A percentile compares a stretch with the other conserved stretches of the same genome.
Evolutionary conservation across 2,797 vertebrate species (phyloP).

Genomic region (Oreochromis mossambicus): DNA sequence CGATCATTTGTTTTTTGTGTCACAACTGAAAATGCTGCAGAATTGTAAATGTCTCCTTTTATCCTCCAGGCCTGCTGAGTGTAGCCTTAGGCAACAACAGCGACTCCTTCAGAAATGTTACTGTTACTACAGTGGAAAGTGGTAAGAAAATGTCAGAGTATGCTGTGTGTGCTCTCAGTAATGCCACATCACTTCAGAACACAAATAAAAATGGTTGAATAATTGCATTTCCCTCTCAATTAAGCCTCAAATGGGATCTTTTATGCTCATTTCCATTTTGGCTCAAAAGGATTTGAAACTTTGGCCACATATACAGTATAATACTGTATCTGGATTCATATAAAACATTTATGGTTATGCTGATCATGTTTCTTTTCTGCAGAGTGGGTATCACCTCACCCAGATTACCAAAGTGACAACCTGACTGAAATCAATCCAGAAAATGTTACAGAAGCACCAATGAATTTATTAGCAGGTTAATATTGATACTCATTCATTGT

Average conservation of each 20-base stretch:
- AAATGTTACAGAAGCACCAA: neutral
- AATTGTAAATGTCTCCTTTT: neutral
- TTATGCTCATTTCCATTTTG: neutral
- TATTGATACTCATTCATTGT: neutral
- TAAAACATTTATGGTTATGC: neutral
- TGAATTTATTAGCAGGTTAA: neutral
- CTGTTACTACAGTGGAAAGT: neutral
- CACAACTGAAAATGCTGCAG: neutral
- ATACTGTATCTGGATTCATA: neutral
- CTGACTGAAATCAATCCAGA: neutral
- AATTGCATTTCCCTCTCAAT: neutral
- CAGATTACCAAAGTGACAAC: neutral
- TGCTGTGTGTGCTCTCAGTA: neutral
- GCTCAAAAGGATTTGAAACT: neutral
- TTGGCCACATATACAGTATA: neutral
- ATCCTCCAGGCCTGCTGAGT: neutral
- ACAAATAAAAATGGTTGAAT: neutral
- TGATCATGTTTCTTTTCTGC: neutral
- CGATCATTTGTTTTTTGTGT: neutral
- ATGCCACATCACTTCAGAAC: neutral
- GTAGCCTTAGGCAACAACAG: neutral
- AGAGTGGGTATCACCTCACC: slow-evolving; percentile 10
- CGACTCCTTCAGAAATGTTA: neutral
- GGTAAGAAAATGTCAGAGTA: slow-evolving; percentile 6
- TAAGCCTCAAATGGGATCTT: neutral